Evolutionary conservation across 2,113 vertebrate genomes (phyloP).

Genomic region (Nesogale talazaci): DNA sequence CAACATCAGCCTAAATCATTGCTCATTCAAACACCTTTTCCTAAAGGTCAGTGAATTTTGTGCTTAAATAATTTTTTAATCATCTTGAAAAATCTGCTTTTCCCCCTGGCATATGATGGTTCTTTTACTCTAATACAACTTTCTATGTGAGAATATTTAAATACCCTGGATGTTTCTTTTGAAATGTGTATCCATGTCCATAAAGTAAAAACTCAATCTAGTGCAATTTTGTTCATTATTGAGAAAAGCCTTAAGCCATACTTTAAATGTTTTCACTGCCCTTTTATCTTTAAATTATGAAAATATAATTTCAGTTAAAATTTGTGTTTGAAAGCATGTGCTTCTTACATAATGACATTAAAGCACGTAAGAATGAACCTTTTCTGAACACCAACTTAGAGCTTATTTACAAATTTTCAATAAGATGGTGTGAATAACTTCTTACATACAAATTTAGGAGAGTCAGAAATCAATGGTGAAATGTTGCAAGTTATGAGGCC

Average conservation of each 20-base stretch:
- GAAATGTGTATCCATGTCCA: not conserved
- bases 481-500: not conserved
- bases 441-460: not conserved
- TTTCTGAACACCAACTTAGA: not conserved
- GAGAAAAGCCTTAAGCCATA: constrained; percentile 10
- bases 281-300: not conserved
- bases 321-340: constrained; percentile 22
- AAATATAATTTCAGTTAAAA: not conserved
- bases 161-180: not conserved
- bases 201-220: constrained; percentile 21
- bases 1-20: not conserved
- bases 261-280: not conserved
- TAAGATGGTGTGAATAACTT: not conserved
- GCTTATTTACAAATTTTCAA: not conserved
- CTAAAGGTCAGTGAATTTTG: not conserved
- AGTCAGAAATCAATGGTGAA: not conserved
- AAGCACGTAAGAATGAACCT: not conserved
- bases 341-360: not conserved
- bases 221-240: constrained; percentile 4
- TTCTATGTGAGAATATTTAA: not conserved
- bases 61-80: not conserved
- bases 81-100: not conserved
- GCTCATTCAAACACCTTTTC: not conserved
- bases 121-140: not conserved
- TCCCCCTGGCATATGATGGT: not conserved